phyloP scores from a whole-genome alignment of 2,113 vertebrate genomes.

The Dasyurus viverrinus region DNA sequence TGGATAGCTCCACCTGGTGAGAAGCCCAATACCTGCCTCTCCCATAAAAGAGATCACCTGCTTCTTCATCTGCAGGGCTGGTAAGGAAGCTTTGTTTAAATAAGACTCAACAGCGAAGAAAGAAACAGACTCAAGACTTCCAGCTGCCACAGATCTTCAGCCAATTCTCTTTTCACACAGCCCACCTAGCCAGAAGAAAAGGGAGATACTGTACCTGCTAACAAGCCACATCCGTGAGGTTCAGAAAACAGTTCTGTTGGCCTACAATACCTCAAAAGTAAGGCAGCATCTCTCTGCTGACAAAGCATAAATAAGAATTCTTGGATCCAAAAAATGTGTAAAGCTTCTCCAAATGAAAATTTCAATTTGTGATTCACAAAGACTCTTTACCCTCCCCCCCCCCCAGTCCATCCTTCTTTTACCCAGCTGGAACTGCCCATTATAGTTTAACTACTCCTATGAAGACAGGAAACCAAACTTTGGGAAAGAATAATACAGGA shows the following conservation, averaged over 20 bases:
- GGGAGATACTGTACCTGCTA: neutral
- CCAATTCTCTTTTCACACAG: neutral
- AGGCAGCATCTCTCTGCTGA: neutral
- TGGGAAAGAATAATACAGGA: neutral
- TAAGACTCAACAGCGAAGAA: neutral
- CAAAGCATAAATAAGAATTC: neutral
- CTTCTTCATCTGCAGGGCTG: neutral
- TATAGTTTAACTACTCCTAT: neutral
- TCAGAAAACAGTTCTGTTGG: neutral
- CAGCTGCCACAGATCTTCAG: constrained; percentile 7
- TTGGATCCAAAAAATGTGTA: neutral
- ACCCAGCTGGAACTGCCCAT: neutral
- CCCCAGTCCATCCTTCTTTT: neutral
- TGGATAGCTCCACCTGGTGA: constrained; percentile 62
- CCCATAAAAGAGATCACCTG: constrained; percentile 26
- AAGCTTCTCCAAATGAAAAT: neutral
- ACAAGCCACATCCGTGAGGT: neutral
- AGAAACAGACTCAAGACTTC: neutral
- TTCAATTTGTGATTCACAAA: neutral
- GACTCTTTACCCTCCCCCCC: neutral
- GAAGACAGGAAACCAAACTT: neutral
- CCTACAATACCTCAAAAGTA: neutral
- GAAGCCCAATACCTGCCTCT: neutral
- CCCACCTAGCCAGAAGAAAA: constrained; percentile 10
- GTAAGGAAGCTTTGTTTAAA: neutral